A percentile compares a stretch with the other conserved stretches of the same genome.
Conservation (phyloP, 1,140 invertebrate genomes). For the Triops cancriformis region DNA sequence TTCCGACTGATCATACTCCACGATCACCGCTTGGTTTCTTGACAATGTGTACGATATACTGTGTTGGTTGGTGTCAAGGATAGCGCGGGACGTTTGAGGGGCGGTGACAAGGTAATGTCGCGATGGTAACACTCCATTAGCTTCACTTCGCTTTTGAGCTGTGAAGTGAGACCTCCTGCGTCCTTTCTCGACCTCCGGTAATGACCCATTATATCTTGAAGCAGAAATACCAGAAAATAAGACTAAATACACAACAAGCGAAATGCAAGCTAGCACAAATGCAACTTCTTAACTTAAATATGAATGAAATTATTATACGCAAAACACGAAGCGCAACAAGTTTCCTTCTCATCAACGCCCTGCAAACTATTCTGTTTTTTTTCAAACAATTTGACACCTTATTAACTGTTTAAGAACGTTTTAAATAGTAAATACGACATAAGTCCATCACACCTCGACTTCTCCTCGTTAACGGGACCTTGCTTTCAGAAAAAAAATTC, state of each 20-base stretch:
- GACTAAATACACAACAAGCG: not conserved
- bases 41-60: slow-evolving; percentile 96
- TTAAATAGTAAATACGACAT: too few relatives aligned
- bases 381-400: too few relatives aligned
- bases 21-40: slow-evolving; percentile 91
- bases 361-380: too few relatives aligned
- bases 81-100: slow-evolving; percentile 77
- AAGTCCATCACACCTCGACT: too few relatives aligned
- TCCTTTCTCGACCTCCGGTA: slow-evolving; percentile 84
- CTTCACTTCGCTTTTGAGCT: slow-evolving; percentile 65
- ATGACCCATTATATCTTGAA: slow-evolving; percentile 86
- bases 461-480: too few relatives aligned
- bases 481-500: too few relatives aligned
- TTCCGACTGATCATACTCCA: slow-evolving; percentile 89
- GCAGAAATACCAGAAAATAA: slow-evolving; percentile 29
- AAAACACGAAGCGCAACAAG: too few relatives aligned
- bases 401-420: too few relatives aligned
- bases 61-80: slow-evolving; percentile 81
- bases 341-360: too few relatives aligned
- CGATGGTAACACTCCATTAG: slow-evolving; percentile 89
- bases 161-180: slow-evolving; percentile 89
- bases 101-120: slow-evolving; percentile 89
- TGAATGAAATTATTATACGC: too few relatives aligned
- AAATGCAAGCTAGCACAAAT: too few relatives aligned
- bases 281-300: too few relatives aligned